Evolutionary conservation across 2,888 invertebrate species (phyloP).

Genomic region (Lepas anatifera): DNA sequence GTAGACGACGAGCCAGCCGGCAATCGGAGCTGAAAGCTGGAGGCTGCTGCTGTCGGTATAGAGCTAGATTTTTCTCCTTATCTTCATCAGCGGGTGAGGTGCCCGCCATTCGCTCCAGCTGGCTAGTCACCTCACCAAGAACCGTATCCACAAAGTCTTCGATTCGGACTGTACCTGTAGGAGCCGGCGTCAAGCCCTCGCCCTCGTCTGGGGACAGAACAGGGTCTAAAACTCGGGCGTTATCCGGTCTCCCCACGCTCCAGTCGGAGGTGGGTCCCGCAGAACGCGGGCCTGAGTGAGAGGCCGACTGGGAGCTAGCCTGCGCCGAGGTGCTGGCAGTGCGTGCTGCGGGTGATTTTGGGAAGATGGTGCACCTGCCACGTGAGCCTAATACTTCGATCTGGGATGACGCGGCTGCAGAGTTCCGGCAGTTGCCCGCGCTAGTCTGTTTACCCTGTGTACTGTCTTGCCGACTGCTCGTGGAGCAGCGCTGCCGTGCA

Average conservation of each 20-base stretch:
- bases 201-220: neutral
- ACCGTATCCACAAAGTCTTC: neutral
- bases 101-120: neutral
- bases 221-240: neutral
- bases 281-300: neutral
- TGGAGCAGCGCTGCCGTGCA: no score
- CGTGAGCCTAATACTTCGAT: neutral
- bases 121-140: neutral
- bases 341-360: neutral
- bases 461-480: no score
- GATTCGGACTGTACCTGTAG: neutral
- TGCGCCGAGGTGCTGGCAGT: neutral
- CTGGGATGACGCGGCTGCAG: neutral
- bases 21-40: neutral
- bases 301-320: neutral
- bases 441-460: no score
- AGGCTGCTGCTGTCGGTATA: neutral
- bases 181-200: neutral
- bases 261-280: neutral
- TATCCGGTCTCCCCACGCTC: neutral
- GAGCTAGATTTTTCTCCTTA: neutral
- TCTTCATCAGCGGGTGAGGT: neutral
- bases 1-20: neutral
- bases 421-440: no score
- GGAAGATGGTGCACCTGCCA: neutral